Conservation (phyloP, 2,888 invertebrate species). For the Chymomyza procnemis region DNA sequence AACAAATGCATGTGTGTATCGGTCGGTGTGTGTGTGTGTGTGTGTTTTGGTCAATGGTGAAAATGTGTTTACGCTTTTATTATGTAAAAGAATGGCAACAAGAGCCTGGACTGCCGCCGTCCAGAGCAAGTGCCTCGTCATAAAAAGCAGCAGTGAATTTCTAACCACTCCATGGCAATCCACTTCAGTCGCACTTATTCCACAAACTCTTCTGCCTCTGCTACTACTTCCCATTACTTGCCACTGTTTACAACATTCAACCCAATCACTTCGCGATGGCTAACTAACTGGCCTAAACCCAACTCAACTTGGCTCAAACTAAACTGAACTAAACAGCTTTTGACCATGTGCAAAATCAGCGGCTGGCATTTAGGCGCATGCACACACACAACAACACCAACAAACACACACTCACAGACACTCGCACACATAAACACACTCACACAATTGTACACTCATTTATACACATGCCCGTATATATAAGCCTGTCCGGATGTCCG, state of each 20-base stretch:
- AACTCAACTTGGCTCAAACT: background rate
- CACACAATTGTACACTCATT: conserved; percentile 24
- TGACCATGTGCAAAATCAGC: conserved; percentile 2
- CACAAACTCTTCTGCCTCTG: background rate
- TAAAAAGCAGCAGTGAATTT: conserved; percentile 1
- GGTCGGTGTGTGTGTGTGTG: background rate
- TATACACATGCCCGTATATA: no score
- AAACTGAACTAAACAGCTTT: conserved; percentile 1
- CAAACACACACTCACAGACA: conserved; percentile 36
- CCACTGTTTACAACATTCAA: background rate
- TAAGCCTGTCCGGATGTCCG: background rate
- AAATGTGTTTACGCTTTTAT: conserved; percentile 73
- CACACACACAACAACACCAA: conserved; percentile 1
- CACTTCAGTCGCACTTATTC: background rate
- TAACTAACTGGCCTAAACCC: background rate
- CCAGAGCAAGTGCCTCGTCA: background rate
- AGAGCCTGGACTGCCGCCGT: background rate
- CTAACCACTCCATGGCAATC: background rate
- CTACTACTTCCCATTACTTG: no score
- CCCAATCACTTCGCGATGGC: background rate
- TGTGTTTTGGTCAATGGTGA: conserved; percentile 52
- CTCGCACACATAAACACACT: conserved; percentile 21
- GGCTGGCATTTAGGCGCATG: conserved; percentile 8
- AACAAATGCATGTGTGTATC: background rate
- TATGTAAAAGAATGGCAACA: conserved; percentile 52